These are phyloP conservation scores for Trichonephila clavata DNA, from an alignment of 1,140 invertebrate genomes.

Conservation along the genomic window DNA sequence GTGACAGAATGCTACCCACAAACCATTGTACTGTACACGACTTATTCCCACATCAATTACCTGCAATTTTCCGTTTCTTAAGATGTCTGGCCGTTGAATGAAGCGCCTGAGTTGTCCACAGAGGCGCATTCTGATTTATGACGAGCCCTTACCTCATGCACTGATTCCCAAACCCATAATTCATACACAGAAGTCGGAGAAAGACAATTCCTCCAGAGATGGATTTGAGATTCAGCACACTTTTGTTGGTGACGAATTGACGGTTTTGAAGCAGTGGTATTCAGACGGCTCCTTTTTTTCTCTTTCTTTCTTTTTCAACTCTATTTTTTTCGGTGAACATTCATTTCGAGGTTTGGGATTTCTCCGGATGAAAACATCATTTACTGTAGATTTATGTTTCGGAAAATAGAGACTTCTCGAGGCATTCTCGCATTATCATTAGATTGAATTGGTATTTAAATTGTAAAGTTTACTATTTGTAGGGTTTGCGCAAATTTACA, in stretches of 20 bases:
- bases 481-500: no score
- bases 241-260: background rate
- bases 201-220: background rate
- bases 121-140: slow-evolving; percentile 15
- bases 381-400: background rate
- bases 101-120: background rate
- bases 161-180: slow-evolving; percentile 19
- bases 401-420: background rate
- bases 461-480: no score
- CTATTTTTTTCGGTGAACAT: background rate
- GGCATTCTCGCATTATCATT: no score
- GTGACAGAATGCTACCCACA: no score
- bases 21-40: no score
- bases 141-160: background rate
- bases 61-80: no score
- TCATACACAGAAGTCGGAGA: background rate
- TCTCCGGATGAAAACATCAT: background rate
- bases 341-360: background rate
- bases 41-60: no score
- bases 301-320: background rate
- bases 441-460: no score
- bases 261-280: background rate
- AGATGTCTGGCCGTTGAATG: background rate
- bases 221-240: background rate
- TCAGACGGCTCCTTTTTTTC: background rate